Percentiles rank a stretch among this genome's conserved stretches.
Evolutionary conservation across 2,797 vertebrate species (phyloP).

Genomic region (Acrossocheilus fasciatus): DNA sequence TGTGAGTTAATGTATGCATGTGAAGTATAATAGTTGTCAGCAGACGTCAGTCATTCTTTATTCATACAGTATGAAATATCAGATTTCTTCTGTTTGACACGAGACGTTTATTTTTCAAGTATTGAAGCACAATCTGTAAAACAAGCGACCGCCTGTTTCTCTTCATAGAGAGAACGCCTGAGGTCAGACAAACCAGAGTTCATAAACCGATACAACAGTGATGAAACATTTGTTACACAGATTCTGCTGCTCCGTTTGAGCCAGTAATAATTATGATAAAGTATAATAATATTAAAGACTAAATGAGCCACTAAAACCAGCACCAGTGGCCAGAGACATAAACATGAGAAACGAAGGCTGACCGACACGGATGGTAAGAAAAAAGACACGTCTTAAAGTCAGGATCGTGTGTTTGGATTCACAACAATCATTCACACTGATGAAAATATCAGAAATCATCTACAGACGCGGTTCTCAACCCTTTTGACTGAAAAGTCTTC

Average conservation of each 20-base stretch:
- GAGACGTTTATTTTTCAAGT: conserved; percentile 55
- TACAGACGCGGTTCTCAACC: background rate
- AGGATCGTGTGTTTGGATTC: background rate
- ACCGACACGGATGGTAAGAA: background rate
- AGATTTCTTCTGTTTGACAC: background rate
- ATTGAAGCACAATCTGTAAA: conserved; percentile 43
- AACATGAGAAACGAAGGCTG: conserved; percentile 47
- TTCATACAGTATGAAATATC: background rate
- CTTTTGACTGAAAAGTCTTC: background rate
- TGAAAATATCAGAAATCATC: background rate
- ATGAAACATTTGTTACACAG: conserved; percentile 73
- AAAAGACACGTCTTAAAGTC: background rate
- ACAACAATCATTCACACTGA: background rate
- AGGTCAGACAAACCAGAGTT: conserved; percentile 72
- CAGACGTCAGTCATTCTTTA: background rate
- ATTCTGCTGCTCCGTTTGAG: conserved; percentile 65
- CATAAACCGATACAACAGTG: conserved; percentile 80
- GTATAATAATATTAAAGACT: background rate
- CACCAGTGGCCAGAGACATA: conserved; percentile 43
- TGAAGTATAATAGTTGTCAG: background rate
- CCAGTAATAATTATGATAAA: conserved; percentile 75
- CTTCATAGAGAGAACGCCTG: conserved; percentile 51
- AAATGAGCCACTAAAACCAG: conserved; percentile 59
- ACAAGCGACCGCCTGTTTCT: conserved; percentile 37
- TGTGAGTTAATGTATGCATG: too few relatives aligned